A percentile compares a stretch with the other conserved stretches of the same genome.
These are phyloP conservation scores for Oriolus oriolus DNA, from an alignment of 2,113 vertebrate species.

Conservation along the genomic window DNA sequence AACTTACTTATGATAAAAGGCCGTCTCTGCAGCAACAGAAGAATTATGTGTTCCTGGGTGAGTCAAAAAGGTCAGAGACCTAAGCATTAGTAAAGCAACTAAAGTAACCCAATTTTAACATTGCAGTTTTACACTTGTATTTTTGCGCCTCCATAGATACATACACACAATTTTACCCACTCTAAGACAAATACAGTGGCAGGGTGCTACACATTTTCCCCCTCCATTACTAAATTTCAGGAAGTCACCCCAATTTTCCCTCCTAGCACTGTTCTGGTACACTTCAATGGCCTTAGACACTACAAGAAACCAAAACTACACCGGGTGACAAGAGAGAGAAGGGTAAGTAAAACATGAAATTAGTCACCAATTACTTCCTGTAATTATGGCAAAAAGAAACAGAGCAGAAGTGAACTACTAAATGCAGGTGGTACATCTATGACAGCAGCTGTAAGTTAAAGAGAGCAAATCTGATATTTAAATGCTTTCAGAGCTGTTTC, in stretches of 20 bases:
- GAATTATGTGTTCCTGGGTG: background rate
- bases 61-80: background rate
- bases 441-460: background rate
- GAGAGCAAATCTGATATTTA: background rate
- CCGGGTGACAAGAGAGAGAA: background rate
- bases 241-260: background rate
- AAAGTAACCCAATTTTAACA: background rate
- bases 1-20: background rate
- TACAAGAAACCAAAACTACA: background rate
- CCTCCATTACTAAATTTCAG: background rate
- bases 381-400: background rate
- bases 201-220: background rate
- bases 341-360: background rate
- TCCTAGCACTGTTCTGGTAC: background rate
- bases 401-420: background rate
- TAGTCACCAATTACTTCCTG: background rate
- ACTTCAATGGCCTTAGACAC: background rate
- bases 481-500: background rate
- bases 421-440: background rate
- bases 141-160: background rate
- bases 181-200: background rate
- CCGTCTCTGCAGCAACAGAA: background rate
- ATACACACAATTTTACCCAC: background rate
- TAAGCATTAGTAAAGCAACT: background rate
- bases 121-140: background rate